A percentile compares a stretch with the other conserved stretches of the same genome.
Conservation (phyloP, 2,888 invertebrate species). For the Athetis lepigone region DNA sequence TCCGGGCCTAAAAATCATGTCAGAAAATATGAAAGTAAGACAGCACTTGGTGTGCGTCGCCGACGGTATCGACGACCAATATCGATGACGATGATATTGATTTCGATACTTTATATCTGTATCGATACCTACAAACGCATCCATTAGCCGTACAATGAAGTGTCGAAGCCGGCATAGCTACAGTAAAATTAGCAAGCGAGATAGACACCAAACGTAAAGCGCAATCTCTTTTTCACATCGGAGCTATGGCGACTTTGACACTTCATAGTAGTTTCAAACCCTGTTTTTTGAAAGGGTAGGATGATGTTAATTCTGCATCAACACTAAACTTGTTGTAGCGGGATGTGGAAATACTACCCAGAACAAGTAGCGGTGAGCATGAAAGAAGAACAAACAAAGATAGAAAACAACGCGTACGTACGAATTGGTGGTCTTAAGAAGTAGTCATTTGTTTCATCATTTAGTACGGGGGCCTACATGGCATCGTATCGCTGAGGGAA, state of each 20-base stretch:
- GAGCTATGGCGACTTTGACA: not conserved
- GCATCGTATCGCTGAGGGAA: too few species aligned
- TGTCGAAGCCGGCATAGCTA: not conserved
- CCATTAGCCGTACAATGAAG: not conserved
- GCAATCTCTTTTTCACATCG: not conserved
- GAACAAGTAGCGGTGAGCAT: conserved; percentile 15
- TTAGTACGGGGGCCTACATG: too few species aligned
- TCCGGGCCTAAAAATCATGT: conserved; percentile 16
- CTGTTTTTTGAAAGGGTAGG: conserved; percentile 2
- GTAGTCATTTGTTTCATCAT: conserved; percentile 30
- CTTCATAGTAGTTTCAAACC: conserved; percentile 8
- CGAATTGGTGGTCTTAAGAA: conserved; percentile 2
- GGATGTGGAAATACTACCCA: conserved; percentile 28
- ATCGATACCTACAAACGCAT: too few species aligned
- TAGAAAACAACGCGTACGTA: conserved; percentile 27
- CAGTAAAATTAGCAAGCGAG: not conserved
- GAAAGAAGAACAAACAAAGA: conserved; percentile 16
- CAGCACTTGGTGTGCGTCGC: not conserved
- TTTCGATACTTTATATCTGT: too few species aligned
- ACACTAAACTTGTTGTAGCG: conserved; percentile 36
- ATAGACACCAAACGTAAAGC: not conserved
- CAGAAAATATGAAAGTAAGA: not conserved
- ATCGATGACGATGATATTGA: too few species aligned
- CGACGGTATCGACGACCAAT: not conserved
- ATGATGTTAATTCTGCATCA: conserved; percentile 10